Evolutionary conservation across 1,140 invertebrate genomes (phyloP).

Genomic region (Phenacoccus solenopsis): DNA sequence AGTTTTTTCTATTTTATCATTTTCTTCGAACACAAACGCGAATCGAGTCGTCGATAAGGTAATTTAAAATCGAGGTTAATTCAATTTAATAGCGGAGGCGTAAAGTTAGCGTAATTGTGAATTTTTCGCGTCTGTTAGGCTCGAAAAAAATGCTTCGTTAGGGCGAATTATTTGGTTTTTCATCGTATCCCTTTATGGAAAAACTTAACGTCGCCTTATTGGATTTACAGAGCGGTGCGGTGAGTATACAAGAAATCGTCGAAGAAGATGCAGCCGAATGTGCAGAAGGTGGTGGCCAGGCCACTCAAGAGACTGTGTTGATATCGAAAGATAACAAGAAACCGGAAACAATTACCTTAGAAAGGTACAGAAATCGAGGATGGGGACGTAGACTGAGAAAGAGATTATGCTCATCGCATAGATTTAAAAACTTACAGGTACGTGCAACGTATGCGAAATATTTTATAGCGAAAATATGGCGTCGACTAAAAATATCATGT

Average conservation of each 20-base stretch:
- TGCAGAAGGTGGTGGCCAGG: neutral
- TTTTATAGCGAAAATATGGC: too few relatives aligned
- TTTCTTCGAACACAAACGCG: neutral
- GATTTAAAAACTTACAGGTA: slow-evolving; percentile 16
- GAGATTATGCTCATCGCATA: slow-evolving; percentile 5
- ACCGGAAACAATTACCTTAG: neutral
- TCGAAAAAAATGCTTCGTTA: too few relatives aligned
- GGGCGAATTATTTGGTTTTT: too few relatives aligned
- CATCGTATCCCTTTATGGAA: too few relatives aligned
- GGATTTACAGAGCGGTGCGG: neutral
- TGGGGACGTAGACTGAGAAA: neutral
- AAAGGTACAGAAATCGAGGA: neutral
- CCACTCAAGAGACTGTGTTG: neutral
- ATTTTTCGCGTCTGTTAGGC: too few relatives aligned
- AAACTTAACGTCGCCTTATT: neutral
- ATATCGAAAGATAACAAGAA: slow-evolving; percentile 9
- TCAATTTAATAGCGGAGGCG: neutral
- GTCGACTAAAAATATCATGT: too few relatives aligned
- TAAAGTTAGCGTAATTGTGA: neutral
- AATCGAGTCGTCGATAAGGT: neutral
- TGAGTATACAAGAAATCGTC: neutral
- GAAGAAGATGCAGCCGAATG: neutral
- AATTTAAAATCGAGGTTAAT: neutral
- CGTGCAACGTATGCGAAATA: too few relatives aligned
- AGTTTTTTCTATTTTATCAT: neutral